These are phyloP conservation scores for Caenorhabditis zanzibari DNA, from an alignment of 2,888 invertebrate genomes.

Conservation along the genomic window DNA sequence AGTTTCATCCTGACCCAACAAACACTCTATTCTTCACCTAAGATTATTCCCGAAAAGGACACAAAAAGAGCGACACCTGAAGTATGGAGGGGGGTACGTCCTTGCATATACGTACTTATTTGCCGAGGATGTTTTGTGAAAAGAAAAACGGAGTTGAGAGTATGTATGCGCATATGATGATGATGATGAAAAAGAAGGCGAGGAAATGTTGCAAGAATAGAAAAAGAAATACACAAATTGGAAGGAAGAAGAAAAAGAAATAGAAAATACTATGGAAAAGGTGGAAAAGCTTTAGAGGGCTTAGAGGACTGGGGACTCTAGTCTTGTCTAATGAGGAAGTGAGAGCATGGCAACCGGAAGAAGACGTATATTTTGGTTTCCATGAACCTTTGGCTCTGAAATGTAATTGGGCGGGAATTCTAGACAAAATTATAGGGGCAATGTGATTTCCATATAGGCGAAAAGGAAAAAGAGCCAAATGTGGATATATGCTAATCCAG, in stretches of 20 bases:
- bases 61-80: slow-evolving; percentile 10
- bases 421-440: too few species aligned
- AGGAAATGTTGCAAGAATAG: slow-evolving; percentile 35
- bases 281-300: slow-evolving; percentile 19
- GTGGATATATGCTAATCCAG: too few species aligned
- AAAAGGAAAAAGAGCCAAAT: too few species aligned
- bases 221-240: slow-evolving; percentile 1
- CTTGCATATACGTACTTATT: slow-evolving; percentile 42
- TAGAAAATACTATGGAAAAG: slow-evolving; percentile 29
- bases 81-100: slow-evolving; percentile 12
- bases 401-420: too few species aligned
- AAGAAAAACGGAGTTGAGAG: neutral
- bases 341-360: slow-evolving; percentile 10
- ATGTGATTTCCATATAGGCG: too few species aligned
- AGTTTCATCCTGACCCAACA: slow-evolving; percentile 22
- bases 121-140: slow-evolving; percentile 33
- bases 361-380: neutral
- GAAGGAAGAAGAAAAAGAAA: slow-evolving; percentile 4
- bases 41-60: slow-evolving; percentile 27
- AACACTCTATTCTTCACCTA: neutral
- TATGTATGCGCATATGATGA: slow-evolving; percentile 30
- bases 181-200: slow-evolving; percentile 1
- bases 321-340: neutral
- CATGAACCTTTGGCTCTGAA: too few species aligned
- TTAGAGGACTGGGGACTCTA: neutral